A percentile compares a stretch with the other conserved stretches of the same genome.
Conservation (phyloP, 2,888 invertebrate species). For the Prenolepis imparis region DNA sequence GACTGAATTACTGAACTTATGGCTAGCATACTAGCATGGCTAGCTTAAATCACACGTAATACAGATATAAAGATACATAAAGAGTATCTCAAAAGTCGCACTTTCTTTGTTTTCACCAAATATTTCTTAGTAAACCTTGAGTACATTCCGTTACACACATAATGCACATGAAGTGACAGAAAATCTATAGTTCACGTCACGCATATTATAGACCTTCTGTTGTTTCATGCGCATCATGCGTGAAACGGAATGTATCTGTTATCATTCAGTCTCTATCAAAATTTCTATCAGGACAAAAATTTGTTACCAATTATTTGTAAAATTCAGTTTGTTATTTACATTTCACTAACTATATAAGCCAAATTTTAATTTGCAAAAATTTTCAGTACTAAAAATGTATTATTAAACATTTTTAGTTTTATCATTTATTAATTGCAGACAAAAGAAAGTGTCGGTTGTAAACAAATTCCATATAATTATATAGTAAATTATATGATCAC, state of each 20-base stretch:
- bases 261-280: constrained; percentile 1
- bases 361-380: constrained; percentile 8
- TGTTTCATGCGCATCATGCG: too few relatives aligned
- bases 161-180: too few relatives aligned
- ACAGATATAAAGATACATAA: neutral
- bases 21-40: constrained; percentile 1
- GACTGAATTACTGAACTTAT: neutral
- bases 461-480: constrained; percentile 10
- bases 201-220: too few relatives aligned
- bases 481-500: constrained; percentile 29
- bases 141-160: too few relatives aligned
- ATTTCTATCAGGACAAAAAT: neutral
- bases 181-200: too few relatives aligned
- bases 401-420: neutral
- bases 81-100: constrained; percentile 2
- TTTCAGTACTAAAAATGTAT: neutral
- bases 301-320: neutral
- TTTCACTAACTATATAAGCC: neutral
- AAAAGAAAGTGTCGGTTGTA: constrained; percentile 12
- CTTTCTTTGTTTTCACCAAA: neutral
- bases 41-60: constrained; percentile 24
- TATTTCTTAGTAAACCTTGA: neutral
- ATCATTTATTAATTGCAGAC: constrained; percentile 2
- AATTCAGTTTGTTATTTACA: constrained; percentile 7
- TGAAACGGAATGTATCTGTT: too few relatives aligned